A percentile compares a stretch with the other conserved stretches of the same genome.
Evolutionary conservation across 2,797 vertebrate species (phyloP).

Genomic region (Nannoperca australis): DNA sequence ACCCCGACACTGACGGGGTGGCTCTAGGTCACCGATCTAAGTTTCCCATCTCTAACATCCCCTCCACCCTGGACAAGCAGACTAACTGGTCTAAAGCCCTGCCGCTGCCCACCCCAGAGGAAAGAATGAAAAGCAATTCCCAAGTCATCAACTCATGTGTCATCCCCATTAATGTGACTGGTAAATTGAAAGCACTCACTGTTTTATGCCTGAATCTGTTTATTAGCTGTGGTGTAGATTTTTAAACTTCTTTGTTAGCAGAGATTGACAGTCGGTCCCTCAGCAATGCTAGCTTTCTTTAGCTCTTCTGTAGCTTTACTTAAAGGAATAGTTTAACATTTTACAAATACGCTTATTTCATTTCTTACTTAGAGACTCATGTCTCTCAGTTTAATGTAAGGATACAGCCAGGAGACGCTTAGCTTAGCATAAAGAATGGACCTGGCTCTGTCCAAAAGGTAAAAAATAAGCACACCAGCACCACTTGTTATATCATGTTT

Average conservation of each 20-base stretch:
- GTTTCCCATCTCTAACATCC: conserved; percentile 95
- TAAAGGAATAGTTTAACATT: background rate
- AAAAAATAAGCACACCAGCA: too few species aligned
- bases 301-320: background rate
- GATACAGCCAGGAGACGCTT: background rate
- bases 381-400: background rate
- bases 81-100: conserved; percentile 98
- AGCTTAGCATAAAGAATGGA: background rate
- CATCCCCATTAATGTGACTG: conserved; percentile 99
- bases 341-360: background rate
- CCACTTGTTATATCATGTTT: background rate
- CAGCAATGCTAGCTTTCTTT: background rate
- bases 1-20: conserved; percentile 92
- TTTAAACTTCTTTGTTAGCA: background rate
- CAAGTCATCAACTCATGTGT: conserved; percentile 96
- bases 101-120: conserved; percentile 97
- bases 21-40: conserved; percentile 92
- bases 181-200: conserved; percentile 82
- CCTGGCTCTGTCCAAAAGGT: background rate
- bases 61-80: conserved; percentile 98
- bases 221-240: background rate
- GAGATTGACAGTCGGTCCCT: background rate
- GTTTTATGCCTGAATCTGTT: conserved; percentile 27
- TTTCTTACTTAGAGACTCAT: background rate
- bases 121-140: conserved; percentile 96